These are phyloP conservation scores for Tachysurus vachellii DNA, from an alignment of 2,113 vertebrate genomes.

Conservation along the genomic window DNA sequence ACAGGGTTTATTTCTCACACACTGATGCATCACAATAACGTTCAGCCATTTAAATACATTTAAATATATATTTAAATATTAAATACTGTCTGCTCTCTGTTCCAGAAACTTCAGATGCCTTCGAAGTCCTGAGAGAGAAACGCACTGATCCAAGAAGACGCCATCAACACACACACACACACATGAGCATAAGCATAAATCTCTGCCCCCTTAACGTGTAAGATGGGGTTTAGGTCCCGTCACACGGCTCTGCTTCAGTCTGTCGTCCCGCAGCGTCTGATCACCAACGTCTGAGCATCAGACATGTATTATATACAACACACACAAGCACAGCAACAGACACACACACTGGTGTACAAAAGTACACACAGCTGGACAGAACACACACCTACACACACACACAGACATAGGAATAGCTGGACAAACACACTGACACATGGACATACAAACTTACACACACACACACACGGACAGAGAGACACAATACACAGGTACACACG, in stretches of 20 bases:
- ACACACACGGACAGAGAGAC: neutral
- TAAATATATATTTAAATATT: too few species aligned
- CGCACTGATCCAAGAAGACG: conserved; percentile 62
- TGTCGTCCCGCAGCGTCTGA: neutral
- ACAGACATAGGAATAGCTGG: neutral
- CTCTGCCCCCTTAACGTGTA: neutral
- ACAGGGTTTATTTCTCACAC: conserved; percentile 7
- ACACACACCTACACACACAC: neutral
- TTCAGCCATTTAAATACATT: too few species aligned
- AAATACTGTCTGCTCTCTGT: neutral
- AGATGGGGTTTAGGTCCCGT: conserved; percentile 2
- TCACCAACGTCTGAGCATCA: neutral
- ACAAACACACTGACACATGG: neutral
- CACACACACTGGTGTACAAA: neutral
- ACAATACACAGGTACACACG: neutral
- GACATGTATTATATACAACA: neutral
- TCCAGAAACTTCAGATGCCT: conserved; percentile 52
- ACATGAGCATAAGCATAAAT: neutral
- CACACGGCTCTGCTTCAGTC: neutral
- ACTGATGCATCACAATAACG: neutral
- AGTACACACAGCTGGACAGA: neutral
- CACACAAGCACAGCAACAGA: neutral
- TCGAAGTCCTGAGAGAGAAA: conserved; percentile 52
- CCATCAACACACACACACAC: conserved; percentile 5
- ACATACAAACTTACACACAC: neutral